Conservation (phyloP, 2,888 invertebrate species). For the Glaucopsyche alexis region DNA sequence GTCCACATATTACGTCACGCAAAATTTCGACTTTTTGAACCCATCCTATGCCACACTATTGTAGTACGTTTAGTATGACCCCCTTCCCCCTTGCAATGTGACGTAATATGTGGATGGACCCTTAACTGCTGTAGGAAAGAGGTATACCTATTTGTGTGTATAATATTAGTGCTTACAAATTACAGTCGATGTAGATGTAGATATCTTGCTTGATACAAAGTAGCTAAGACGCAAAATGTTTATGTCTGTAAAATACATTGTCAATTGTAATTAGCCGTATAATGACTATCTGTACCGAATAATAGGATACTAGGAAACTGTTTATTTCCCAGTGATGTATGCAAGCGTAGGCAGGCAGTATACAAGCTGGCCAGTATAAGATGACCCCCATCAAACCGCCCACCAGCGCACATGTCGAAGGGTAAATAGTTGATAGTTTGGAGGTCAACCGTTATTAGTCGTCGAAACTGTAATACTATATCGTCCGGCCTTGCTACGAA, state of each 20-base stretch:
- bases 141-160: no score
- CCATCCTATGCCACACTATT: no score
- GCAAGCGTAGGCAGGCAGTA: slow-evolving; percentile 55
- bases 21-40: no score
- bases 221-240: background rate
- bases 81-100: no score
- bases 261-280: slow-evolving; percentile 4
- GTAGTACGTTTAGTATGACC: no score
- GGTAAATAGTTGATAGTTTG: slow-evolving; percentile 35
- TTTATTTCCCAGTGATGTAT: slow-evolving; percentile 53
- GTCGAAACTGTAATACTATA: slow-evolving; percentile 70
- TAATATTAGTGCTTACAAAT: no score
- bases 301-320: slow-evolving; percentile 13
- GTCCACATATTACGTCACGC: no score
- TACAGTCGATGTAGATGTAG: no score
- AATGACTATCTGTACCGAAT: background rate
- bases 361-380: slow-evolving; percentile 45
- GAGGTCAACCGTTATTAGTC: slow-evolving; percentile 47
- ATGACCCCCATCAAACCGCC: slow-evolving; percentile 40
- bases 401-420: slow-evolving; percentile 22
- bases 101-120: no score
- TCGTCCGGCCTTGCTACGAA: slow-evolving; percentile 75
- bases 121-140: no score
- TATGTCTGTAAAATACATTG: slow-evolving; percentile 4
- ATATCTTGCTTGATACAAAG: background rate